Evolutionary conservation across 1,140 invertebrate species (phyloP).

Genomic region (Nylanderia fulva): DNA sequence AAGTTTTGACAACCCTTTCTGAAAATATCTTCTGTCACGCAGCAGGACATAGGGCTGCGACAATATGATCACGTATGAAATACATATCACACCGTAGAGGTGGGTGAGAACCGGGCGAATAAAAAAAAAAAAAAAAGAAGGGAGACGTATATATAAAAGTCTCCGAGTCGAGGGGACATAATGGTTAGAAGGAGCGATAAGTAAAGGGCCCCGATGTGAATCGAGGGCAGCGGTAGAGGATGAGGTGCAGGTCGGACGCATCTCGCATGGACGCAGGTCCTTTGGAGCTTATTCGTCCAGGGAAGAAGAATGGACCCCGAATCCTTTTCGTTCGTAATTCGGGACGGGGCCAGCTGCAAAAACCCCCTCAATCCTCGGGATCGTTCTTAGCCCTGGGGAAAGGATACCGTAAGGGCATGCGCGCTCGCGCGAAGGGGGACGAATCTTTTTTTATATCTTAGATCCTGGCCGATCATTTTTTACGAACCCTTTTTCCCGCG

Average conservation of each 20-base stretch:
- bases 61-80: conserved; percentile 36
- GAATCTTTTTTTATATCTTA: conserved; percentile 81
- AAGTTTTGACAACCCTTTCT: conserved; percentile 30
- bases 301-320: conserved; percentile 81
- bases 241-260: conserved; percentile 76
- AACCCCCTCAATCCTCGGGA: conserved; percentile 73
- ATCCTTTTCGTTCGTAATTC: conserved; percentile 82
- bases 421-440: conserved; percentile 66
- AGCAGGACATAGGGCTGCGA: background rate
- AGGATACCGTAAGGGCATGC: conserved; percentile 76
- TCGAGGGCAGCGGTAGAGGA: conserved; percentile 69
- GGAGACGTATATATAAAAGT: conserved; percentile 58
- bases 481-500: conserved; percentile 81
- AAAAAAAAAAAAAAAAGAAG: conserved; percentile 17
- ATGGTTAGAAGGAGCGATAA: conserved; percentile 71
- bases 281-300: conserved; percentile 84
- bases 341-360: conserved; percentile 84
- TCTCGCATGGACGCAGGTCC: conserved; percentile 82
- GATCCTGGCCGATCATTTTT: conserved; percentile 83
- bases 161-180: conserved; percentile 50
- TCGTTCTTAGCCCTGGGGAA: conserved; percentile 76
- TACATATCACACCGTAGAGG: conserved; percentile 10
- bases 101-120: conserved; percentile 38
- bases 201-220: conserved; percentile 76
- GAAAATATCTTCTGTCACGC: conserved; percentile 20